Percentiles rank a stretch among this genome's conserved stretches.
Conservation (phyloP, 2,888 invertebrate genomes). For the Amaurobius ferox region DNA sequence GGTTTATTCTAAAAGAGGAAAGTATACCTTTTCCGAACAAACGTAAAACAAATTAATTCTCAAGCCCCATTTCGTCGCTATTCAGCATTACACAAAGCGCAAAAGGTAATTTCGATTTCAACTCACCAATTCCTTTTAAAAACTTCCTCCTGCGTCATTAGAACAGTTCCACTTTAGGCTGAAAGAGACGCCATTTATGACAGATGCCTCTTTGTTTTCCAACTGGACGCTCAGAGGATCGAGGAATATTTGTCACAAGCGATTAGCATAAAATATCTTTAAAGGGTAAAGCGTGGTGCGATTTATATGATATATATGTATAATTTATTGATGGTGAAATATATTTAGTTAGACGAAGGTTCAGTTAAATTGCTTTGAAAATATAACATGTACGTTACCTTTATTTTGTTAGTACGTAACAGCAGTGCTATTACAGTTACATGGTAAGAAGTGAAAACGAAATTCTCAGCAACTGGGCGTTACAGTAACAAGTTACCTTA, state of each 20-base stretch:
- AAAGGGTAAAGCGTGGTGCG: background rate
- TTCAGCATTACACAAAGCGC: background rate
- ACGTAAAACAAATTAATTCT: background rate
- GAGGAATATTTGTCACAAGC: background rate
- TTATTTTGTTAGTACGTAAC: too few species aligned
- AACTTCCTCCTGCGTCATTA: constrained; percentile 3
- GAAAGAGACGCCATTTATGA: constrained; percentile 2
- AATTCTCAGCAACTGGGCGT: too few species aligned
- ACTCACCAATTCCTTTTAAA: constrained; percentile 6
- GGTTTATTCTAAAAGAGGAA: background rate
- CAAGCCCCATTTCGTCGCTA: background rate
- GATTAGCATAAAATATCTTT: background rate
- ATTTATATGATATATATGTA: too few species aligned
- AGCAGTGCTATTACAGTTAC: too few species aligned
- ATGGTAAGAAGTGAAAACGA: too few species aligned
- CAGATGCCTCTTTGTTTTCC: constrained; percentile 14
- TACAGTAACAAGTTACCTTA: too few species aligned
- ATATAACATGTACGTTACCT: too few species aligned
- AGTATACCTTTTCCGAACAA: background rate
- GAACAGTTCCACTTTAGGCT: constrained; percentile 7
- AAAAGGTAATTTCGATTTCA: background rate
- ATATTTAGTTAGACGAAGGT: too few species aligned
- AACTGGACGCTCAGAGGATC: constrained; percentile 4
- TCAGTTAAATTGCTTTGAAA: too few species aligned
- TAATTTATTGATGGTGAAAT: too few species aligned